Percentiles rank a stretch among this genome's conserved stretches.
Conservation (phyloP, 2,888 invertebrate species). For the Smittia aterrima region DNA sequence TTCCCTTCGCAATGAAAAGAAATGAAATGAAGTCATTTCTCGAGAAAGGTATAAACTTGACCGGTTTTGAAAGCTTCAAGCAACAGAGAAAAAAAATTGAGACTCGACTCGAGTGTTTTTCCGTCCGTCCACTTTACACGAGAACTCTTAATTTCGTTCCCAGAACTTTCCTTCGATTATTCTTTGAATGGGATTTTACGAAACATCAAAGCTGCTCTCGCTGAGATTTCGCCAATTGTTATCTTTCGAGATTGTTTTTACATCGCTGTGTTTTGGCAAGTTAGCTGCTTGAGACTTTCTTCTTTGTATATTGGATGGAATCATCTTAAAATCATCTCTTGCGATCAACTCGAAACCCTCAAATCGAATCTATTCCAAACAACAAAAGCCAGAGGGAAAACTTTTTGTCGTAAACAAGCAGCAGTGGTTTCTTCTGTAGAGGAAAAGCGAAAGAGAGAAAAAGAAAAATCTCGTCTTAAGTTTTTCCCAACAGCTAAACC, state of each 20-base stretch:
- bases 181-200: neutral
- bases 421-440: neutral
- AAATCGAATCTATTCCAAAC: constrained; percentile 20
- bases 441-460: neutral
- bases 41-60: neutral
- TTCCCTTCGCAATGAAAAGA: neutral
- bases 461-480: neutral
- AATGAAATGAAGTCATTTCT: constrained; percentile 1
- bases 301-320: neutral
- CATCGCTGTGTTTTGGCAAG: neutral
- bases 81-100: neutral
- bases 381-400: constrained; percentile 8
- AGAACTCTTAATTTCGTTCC: neutral
- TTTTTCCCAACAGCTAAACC: constrained; percentile 26
- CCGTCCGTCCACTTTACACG: neutral
- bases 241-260: constrained; percentile 8
- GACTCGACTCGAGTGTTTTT: neutral
- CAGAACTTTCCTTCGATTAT: neutral
- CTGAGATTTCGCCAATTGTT: neutral
- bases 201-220: constrained; percentile 2
- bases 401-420: constrained; percentile 19
- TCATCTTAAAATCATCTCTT: constrained; percentile 3
- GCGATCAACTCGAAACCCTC: constrained; percentile 25
- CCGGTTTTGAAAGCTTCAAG: neutral
- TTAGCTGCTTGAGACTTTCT: neutral